Conservation (phyloP, 2,888 invertebrate genomes). For the Cerceris rybyensis region DNA sequence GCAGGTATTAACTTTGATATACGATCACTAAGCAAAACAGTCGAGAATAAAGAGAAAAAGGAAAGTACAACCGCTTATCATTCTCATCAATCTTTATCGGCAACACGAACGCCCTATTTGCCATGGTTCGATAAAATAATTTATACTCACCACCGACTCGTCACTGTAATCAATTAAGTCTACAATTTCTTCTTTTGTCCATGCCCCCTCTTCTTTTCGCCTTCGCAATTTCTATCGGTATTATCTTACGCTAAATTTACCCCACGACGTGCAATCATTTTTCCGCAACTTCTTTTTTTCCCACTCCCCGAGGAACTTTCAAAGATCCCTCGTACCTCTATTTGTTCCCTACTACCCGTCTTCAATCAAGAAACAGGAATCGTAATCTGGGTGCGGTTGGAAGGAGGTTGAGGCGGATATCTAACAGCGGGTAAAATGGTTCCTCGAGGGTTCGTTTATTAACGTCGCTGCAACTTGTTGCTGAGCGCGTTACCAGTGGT, state of each 20-base stretch:
- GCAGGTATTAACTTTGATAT: neutral
- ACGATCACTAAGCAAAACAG: neutral
- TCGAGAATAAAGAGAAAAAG: neutral
- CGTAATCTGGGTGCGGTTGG: slow-evolving; percentile 4
- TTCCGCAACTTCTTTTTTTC: neutral
- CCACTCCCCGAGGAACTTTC: neutral
- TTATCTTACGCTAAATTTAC: slow-evolving; percentile 22
- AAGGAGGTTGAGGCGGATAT: slow-evolving; percentile 33
- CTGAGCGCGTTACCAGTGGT: slow-evolving; percentile 66
- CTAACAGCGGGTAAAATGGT: slow-evolving; percentile 54
- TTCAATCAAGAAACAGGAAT: slow-evolving; percentile 14
- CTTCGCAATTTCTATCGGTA: slow-evolving; percentile 8
- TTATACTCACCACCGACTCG: neutral
- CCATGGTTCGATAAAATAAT: slow-evolving; percentile 21
- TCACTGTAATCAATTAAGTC: too few species aligned
- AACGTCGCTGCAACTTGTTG: slow-evolving; percentile 79
- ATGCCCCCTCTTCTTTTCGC: neutral
- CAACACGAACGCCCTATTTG: slow-evolving; percentile 50
- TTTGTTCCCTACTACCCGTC: neutral
- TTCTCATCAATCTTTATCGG: slow-evolving; percentile 14
- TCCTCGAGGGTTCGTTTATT: slow-evolving; percentile 77
- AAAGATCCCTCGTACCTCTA: neutral
- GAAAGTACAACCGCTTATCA: neutral
- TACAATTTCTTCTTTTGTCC: too few species aligned
- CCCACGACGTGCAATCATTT: neutral